These are phyloP conservation scores for Peucedramus taeniatus DNA, from an alignment of 2,113 vertebrate genomes.

Conservation along the genomic window DNA sequence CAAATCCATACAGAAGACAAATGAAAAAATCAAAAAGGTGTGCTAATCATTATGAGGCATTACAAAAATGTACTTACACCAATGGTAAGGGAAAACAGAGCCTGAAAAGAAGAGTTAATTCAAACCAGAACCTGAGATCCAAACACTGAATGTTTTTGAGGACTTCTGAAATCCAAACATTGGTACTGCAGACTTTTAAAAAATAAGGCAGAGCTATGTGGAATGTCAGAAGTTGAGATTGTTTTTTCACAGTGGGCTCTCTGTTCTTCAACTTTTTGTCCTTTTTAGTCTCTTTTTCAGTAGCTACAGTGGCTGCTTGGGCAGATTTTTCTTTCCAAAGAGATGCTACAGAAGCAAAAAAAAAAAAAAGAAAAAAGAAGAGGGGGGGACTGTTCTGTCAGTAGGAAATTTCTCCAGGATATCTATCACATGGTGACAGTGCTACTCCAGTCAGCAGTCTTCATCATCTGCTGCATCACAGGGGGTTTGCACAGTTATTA, in stretches of 20 bases:
- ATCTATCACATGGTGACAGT: not conserved
- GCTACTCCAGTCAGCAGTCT: not conserved
- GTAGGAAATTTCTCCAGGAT: not conserved
- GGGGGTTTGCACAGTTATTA: not conserved
- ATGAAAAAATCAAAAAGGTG: not conserved
- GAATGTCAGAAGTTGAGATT: not conserved
- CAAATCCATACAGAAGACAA: not conserved
- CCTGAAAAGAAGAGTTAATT: not conserved
- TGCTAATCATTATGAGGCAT: not conserved
- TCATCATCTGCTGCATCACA: not conserved
- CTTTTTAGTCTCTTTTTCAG: not conserved
- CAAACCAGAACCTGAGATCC: not conserved
- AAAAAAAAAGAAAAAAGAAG: no score
- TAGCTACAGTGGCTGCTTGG: not conserved
- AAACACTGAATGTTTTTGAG: not conserved
- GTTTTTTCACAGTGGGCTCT: not conserved
- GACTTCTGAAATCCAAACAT: not conserved
- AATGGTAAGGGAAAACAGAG: not conserved
- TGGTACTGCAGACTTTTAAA: not conserved
- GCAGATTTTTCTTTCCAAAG: not conserved
- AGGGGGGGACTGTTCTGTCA: accelerated
- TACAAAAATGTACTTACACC: not conserved
- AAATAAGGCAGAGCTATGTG: not conserved
- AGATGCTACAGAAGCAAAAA: not conserved
- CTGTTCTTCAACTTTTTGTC: not conserved